Evolutionary conservation across 2,888 invertebrate genomes (phyloP).

Genomic region (Periphyllus acericola): DNA sequence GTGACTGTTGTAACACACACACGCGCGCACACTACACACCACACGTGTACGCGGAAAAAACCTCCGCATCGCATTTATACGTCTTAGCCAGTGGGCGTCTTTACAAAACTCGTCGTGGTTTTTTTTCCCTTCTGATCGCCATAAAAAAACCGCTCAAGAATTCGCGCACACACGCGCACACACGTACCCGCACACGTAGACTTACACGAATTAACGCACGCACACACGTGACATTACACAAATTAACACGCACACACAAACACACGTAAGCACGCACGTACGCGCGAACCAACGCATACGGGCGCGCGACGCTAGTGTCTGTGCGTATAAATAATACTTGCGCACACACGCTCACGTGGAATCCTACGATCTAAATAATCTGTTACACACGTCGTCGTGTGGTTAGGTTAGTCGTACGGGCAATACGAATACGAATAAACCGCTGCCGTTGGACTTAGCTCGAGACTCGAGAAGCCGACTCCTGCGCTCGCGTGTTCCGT

Average conservation of each 20-base stretch:
- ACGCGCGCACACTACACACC: background rate
- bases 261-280: background rate
- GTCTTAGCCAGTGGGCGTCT: slow-evolving; percentile 44
- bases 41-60: background rate
- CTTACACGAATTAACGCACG: background rate
- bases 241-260: background rate
- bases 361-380: slow-evolving; percentile 24
- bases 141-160: slow-evolving; percentile 46
- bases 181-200: background rate
- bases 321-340: too few relatives aligned
- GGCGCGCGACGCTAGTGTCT: background rate
- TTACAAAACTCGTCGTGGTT: slow-evolving; percentile 6
- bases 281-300: too few relatives aligned
- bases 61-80: background rate
- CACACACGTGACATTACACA: background rate
- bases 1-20: background rate
- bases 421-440: slow-evolving; percentile 19
- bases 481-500: too few relatives aligned
- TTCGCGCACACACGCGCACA: background rate
- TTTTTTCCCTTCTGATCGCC: slow-evolving; percentile 31
- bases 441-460: background rate
- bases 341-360: background rate
- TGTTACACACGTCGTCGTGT: background rate
- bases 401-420: slow-evolving; percentile 18
- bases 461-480: background rate